Base-by-base conservation (phyloP, 2,113 vertebrate genomes). In the Pygoscelis antarcticus region DNA sequence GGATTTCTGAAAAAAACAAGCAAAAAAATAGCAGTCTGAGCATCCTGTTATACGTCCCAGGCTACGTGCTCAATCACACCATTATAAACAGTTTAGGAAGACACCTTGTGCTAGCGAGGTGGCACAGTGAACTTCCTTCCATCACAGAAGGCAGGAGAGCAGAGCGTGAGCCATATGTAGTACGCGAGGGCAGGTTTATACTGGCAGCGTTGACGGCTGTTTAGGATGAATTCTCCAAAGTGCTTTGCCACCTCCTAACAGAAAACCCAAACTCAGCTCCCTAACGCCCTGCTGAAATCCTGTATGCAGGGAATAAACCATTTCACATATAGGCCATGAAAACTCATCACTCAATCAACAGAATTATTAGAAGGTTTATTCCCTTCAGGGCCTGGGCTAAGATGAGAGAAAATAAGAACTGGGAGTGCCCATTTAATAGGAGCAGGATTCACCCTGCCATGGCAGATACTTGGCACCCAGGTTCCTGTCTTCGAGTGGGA, bases 131-230 rank as follows among this genome's bases (percentile, higher is more conserved):
- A 26, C 32, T 30, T 47, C 7, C 13, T 71, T 79, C 38, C n/a
- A 16, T 13, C 51, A 19, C 34, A 89, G 60, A 44, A 71, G 62
- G 29, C 60, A 38, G 16, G 20, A 58, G 38, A 75, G 26, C 16
- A 83, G 30, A 77, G 30, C 0, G 1, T 15, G 20, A 91, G 47
- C 34, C 38, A 7, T 2, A 3, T 5, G 21, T 23, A 55, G 51
- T 7, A 55, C 4, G 2, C 0, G 4, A 84, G 49, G 36, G 16
- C 22, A 87, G 27, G 55, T 78, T 87, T 68, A 42, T 7, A 30
- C 8, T 16, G 19, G 5, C 55, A 87, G 34, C 5, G 2, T 2
- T 66, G 30, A 22, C 3, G 0, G 8, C 12, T 75, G 9, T 22
- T 77, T 44, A 44, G 54, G 55, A 61, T 70, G 34, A 94, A 51